Evolutionary conservation across 1,140 invertebrate genomes (phyloP).

Genomic region (Drosophila suzukii): DNA sequence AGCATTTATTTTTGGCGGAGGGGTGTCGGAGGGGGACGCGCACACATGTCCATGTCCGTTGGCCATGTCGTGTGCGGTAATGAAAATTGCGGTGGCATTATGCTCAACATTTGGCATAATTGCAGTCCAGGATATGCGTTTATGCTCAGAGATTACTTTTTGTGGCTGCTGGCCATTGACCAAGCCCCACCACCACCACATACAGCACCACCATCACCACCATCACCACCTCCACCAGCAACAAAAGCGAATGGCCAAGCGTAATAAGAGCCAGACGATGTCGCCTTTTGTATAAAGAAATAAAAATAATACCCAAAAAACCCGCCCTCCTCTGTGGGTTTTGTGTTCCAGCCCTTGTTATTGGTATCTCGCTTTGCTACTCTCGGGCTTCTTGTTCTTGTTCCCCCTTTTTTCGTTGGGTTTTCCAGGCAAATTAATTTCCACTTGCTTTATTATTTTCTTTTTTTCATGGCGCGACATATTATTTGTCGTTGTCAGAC

Average conservation of each 20-base stretch:
- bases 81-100: slow-evolving; percentile 79
- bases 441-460: slow-evolving; percentile 30
- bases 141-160: slow-evolving; percentile 82
- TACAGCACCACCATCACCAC: slow-evolving; percentile 13
- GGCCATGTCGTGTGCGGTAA: slow-evolving; percentile 65
- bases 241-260: slow-evolving; percentile 46
- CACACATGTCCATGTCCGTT: slow-evolving; percentile 44
- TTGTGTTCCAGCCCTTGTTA: slow-evolving; percentile 31
- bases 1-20: slow-evolving; percentile 58
- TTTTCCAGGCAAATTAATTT: slow-evolving; percentile 66
- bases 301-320: slow-evolving; percentile 69
- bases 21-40: slow-evolving; percentile 5
- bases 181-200: slow-evolving; percentile 36
- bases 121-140: slow-evolving; percentile 79
- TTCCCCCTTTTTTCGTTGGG: slow-evolving; percentile 7
- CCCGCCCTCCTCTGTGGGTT: slow-evolving; percentile 30
- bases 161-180: slow-evolving; percentile 71
- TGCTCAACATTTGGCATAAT: slow-evolving; percentile 79
- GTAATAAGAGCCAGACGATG: slow-evolving; percentile 76
- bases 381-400: slow-evolving; percentile 2
- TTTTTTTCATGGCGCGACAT: slow-evolving; percentile 12
- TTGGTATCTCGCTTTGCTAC: slow-evolving; percentile 42
- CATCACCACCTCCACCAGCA: slow-evolving; percentile 7
- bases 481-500: slow-evolving; percentile 24
- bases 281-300: slow-evolving; percentile 77